Base-by-base conservation (phyloP, 2,113 vertebrate species). In the Tetraodon nigroviridis region DNA sequence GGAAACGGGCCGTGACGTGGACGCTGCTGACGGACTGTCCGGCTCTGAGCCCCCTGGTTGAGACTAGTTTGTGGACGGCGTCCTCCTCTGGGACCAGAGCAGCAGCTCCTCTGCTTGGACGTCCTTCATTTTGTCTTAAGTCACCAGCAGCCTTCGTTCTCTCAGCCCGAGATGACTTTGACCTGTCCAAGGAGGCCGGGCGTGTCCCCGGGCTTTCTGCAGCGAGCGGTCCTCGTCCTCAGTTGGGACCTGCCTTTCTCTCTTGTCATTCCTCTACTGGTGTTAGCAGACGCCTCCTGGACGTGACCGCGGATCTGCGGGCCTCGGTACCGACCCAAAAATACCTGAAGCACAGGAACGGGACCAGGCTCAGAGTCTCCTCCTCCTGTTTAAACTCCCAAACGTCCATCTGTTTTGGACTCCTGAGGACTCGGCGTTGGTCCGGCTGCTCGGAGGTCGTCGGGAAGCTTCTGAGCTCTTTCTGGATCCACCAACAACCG, bases 61-160 rank as follows among this genome's bases (percentile, higher is more conserved):
- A 56, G 41, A 64, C 37, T 58, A 40, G 40, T 32, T 1, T 57
- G 19, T 69, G 67, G 51, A 56, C 57, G 45, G 22, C 42, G 19
- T 72, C 67, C 64, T 81, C 77, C 74, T 85, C 75, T 87, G 80
- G 81, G 85, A 84, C 68, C 67, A 69, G 21, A 73, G 24, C 69
- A 79, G 67, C 67, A 76, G 56, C 70, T 73, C 80, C 82, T 73
- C 75, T 15, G 71, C 61, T 45, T 65, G 67, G 59, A 84, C 74
- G 52, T 60, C 55, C 60, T 75, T 85, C 80, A 82, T 86, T 83
- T 77, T 89, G 81, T 90, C 87, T 89, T 88, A 87, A 87, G 82
- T 86, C 90, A 91, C 90, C 90, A 90, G 88, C 90, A 90, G 90
- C 86, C 87, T 90, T 86, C 67, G 72, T 75, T 59, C 74, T 81